Evolutionary conservation across 2,113 vertebrate genomes (phyloP), one percentile per base, ranked within the genome.

Genomic region (Hippoglossus stenolepis): DNA sequence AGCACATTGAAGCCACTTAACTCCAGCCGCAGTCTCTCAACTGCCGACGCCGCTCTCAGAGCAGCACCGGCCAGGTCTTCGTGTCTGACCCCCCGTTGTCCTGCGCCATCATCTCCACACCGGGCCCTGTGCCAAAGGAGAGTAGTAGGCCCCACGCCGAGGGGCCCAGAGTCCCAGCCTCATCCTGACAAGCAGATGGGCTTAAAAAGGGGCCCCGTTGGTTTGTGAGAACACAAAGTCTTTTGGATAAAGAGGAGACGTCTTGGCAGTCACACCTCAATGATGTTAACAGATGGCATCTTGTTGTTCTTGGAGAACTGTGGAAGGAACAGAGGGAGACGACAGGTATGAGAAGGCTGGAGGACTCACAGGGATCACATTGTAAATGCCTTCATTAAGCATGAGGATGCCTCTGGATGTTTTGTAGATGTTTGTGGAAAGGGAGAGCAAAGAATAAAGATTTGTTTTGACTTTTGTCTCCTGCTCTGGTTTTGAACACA

Each of bases 281-380:
- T 94, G 88, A 94, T 93, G 91, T 94, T 94, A 85, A 94, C 91
- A 78, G 93, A 94, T 81, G 91, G 87, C 79, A 87, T 91, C 85
- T 89, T 79, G 61, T 91, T 93, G 85, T 94, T 94, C 79, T 91
- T 87, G 79, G 91, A 86, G 67, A 90, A 88, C 93, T 94, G 92
- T 51, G 66, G 80, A 75, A 69, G 72, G n/a, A 75, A 17, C 2
- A 88, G 70, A 87, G 26, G 77, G 57, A 79, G 70, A 86, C 2
- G 67, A 53, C 38, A 77, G 57, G 49, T 66, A 53, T 83, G 70
- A 93, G 73, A 79, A 43, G 28, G 58, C 62, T 17, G 64, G 7
- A 53, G 26, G 58, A 47, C 49, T 57, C 60, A 3, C 40, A 72
- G 71, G 77, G 82, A 74, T 51, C 28, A 51, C 6, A 70, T 71